Conservation (phyloP, 1,140 invertebrate genomes). For the Bursaphelenchus mucronatus region DNA sequence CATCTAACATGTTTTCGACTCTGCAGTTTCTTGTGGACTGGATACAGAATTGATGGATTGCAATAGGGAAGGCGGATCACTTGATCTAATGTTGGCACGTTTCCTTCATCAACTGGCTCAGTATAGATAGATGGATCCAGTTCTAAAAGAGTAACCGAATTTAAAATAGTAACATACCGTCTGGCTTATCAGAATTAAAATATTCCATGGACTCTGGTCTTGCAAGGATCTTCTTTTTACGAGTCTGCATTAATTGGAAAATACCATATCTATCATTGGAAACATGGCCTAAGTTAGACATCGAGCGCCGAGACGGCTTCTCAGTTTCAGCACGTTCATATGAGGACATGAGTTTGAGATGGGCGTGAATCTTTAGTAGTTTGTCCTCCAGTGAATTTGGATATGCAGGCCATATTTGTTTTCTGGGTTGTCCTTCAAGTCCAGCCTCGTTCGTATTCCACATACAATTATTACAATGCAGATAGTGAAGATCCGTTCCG, state of each 20-base stretch:
- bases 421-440: slow-evolving; percentile 18
- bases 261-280: slow-evolving; percentile 34
- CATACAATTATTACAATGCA: slow-evolving; percentile 43
- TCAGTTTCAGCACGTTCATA: slow-evolving; percentile 7
- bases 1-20: slow-evolving; percentile 31
- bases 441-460: slow-evolving; percentile 37
- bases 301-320: slow-evolving; percentile 15
- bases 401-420: slow-evolving; percentile 27
- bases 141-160: slow-evolving; percentile 34
- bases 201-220: slow-evolving; percentile 18
- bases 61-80: slow-evolving; percentile 29
- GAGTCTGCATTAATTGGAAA: slow-evolving; percentile 28
- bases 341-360: slow-evolving; percentile 26
- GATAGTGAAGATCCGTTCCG: slow-evolving; percentile 30
- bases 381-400: slow-evolving; percentile 34
- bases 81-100: slow-evolving; percentile 28
- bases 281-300: slow-evolving; percentile 37
- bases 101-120: slow-evolving; percentile 27
- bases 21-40: slow-evolving; percentile 28
- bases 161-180: slow-evolving; percentile 20
- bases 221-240: slow-evolving; percentile 21
- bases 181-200: slow-evolving; percentile 1
- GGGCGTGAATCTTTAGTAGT: slow-evolving; percentile 23
- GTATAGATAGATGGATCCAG: slow-evolving; percentile 39
- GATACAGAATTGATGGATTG: slow-evolving; percentile 14